These are phyloP conservation scores for Rhinatrema bivittatum DNA, from an alignment of 2,797 vertebrate genomes.

Conservation along the genomic window DNA sequence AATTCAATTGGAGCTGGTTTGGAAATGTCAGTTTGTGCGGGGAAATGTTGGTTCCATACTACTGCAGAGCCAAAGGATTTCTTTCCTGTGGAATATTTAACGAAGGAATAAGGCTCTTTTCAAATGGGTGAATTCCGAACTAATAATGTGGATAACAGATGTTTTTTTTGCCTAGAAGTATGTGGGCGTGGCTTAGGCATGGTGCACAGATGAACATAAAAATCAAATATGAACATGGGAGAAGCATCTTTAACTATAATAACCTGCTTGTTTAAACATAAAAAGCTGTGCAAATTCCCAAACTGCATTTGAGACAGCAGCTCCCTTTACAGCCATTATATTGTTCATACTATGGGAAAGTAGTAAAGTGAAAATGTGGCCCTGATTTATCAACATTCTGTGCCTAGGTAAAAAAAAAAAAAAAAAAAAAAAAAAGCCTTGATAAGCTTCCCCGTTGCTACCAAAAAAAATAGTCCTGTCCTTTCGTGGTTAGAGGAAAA, in stretches of 20 bases:
- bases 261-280: slow-evolving; percentile 54
- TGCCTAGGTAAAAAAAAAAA: no score
- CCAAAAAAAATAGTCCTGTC: neutral
- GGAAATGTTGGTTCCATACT: no score
- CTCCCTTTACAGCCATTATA: slow-evolving; percentile 29
- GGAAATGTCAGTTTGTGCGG: no score
- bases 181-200: slow-evolving; percentile 51
- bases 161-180: no score
- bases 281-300: slow-evolving; percentile 45
- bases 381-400: no score
- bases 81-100: no score
- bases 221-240: slow-evolving; percentile 57
- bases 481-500: no score
- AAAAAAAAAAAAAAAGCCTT: no score
- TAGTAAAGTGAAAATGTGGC: slow-evolving; percentile 11
- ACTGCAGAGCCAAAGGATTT: no score
- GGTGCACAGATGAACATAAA: slow-evolving; percentile 67
- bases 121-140: slow-evolving; percentile 50
- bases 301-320: slow-evolving; percentile 16
- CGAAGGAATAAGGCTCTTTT: slow-evolving; percentile 55
- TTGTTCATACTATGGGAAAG: slow-evolving; percentile 22
- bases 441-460: no score
- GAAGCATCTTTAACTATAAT: slow-evolving; percentile 57
- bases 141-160: slow-evolving; percentile 62
- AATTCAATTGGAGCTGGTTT: no score